A percentile compares a stretch with the other conserved stretches of the same genome.
Evolutionary conservation across 2,113 vertebrate species (phyloP).

Genomic region (Phylloscopus trochilus): DNA sequence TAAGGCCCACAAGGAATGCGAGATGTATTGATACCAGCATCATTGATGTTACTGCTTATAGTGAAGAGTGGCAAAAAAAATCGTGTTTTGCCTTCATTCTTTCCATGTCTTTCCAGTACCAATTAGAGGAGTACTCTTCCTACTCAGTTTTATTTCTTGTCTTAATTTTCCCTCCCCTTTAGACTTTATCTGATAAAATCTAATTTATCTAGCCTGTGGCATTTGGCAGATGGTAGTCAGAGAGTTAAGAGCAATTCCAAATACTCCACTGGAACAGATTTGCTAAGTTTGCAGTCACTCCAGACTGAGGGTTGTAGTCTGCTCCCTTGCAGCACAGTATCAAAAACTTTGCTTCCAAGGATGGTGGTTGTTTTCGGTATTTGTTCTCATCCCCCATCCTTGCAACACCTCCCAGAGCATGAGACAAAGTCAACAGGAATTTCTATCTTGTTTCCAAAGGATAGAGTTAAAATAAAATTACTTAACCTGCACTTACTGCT

Average conservation of each 20-base stretch:
- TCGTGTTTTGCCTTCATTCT: neutral
- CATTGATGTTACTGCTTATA: neutral
- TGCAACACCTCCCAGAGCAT: neutral
- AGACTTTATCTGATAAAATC: neutral
- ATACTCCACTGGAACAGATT: neutral
- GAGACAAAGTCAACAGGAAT: accelerated
- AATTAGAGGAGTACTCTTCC: neutral
- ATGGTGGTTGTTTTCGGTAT: neutral
- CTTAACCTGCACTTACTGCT: neutral
- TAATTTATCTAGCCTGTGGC: neutral
- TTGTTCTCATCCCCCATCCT: accelerated
- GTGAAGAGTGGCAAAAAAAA: neutral
- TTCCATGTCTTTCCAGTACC: neutral
- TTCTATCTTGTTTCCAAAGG: neutral
- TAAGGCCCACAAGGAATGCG: neutral
- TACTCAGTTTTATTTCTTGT: neutral
- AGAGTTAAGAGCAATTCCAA: neutral
- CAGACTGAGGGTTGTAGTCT: neutral
- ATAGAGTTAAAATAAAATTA: neutral
- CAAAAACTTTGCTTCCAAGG: neutral
- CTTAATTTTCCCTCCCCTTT: neutral
- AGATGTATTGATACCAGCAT: neutral
- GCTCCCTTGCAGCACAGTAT: neutral
- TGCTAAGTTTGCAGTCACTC: neutral
- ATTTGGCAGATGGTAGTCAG: neutral